Evolutionary conservation across 2,797 vertebrate species (phyloP), one percentile per base, ranked within the genome.

Genomic region (Chromis chromis): DNA sequence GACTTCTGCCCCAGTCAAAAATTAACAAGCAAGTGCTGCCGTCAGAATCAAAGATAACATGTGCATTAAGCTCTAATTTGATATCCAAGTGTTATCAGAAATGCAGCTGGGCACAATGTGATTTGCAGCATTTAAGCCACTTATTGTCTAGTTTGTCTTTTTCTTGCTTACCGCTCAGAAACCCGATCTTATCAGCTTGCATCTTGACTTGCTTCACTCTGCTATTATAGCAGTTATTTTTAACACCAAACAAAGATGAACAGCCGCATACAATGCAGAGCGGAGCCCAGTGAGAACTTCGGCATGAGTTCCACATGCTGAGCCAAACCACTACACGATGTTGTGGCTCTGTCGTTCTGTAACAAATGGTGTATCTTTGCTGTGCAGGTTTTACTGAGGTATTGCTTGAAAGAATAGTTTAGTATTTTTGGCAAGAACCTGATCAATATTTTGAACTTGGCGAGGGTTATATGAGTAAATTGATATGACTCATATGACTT

Each of bases 1-100:
- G 3, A n/a, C 61, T 64, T 44, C 71, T 62, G 40, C 48, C 33
- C 11, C 61, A 1, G 0, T 64, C 82, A 10, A 28, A 25, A 60
- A 28, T 75, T 52, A 28, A 61, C 22, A 74, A 56, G 56, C 6
- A 33, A 27, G 19, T 2, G 2, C 46, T 74, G 50, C 22, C 54
- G 64, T 57, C 56, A 44, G 54, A 12, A 14, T 62, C 39, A 65
- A 50, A 36, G 64, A 82, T 42, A 62, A 65, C 59, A 46, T 65
- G 46, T 55, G 19, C 46, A 76, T 66, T 58, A 19, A 60, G 21
- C 31, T 79, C 21, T 31, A 49, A 76, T 67, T 71, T 72, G 12
- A 71, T 67, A 66, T 46, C 22, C 46, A 62, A 57, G 13, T 61
- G 33, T 48, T 64, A 42, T 76, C 60, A 46, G 56, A 65, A 53